phyloP scores from a whole-genome alignment of 2,797 vertebrate species.

The Peromyscus nudipes region DNA sequence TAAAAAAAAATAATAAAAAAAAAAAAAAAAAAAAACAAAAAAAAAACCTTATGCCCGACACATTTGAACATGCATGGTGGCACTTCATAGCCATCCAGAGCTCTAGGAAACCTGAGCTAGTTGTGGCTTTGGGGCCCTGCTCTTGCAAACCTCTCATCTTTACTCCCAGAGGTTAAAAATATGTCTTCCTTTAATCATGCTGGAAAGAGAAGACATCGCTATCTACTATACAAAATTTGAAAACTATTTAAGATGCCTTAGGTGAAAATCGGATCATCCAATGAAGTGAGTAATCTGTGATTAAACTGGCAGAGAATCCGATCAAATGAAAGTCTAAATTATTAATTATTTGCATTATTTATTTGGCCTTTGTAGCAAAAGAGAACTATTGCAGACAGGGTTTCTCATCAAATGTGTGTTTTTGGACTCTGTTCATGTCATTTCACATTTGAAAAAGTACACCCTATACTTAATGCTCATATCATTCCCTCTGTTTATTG shows the following conservation, averaged over 20 bases:
- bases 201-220: neutral
- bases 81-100: neutral
- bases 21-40: no score
- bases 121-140: neutral
- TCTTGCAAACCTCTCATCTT: neutral
- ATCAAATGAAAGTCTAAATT: constrained; percentile 19
- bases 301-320: neutral
- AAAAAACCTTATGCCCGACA: no score
- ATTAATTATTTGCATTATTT: constrained; percentile 16
- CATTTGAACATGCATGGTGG: neutral
- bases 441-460: neutral
- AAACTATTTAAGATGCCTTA: neutral
- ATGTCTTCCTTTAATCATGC: neutral
- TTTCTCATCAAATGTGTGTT: neutral
- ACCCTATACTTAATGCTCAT: neutral
- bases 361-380: neutral
- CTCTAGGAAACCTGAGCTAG: neutral
- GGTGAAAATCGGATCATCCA: neutral
- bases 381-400: neutral
- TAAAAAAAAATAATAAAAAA: no score
- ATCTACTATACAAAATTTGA: neutral
- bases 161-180: neutral
- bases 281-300: neutral
- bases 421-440: neutral
- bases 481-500: neutral